A percentile compares a stretch with the other conserved stretches of the same genome.
Evolutionary conservation across 2,113 vertebrate species (phyloP).

Genomic region (Ceuthmochares aereus): DNA sequence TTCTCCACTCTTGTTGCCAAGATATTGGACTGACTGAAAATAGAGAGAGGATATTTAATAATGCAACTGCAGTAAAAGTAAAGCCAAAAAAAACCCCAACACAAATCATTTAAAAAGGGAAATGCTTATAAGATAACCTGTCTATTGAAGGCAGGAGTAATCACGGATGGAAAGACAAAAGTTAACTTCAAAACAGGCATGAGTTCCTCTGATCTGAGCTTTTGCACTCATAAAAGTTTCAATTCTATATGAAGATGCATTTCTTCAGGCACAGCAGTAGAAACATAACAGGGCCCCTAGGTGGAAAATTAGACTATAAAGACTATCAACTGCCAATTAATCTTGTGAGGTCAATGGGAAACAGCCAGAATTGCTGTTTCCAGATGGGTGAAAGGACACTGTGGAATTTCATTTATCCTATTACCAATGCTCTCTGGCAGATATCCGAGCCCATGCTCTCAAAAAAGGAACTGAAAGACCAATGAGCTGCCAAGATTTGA

Average conservation of each 20-base stretch:
- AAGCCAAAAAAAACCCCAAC: background rate
- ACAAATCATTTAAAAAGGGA: background rate
- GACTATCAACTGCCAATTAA: conserved; percentile 54
- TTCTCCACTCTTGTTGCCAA: conserved; percentile 16
- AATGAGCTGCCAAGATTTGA: background rate
- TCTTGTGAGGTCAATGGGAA: conserved; percentile 53
- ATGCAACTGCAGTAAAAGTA: background rate
- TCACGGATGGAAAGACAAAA: background rate
- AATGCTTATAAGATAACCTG: background rate
- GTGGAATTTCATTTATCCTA: conserved; percentile 31
- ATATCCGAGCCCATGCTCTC: background rate
- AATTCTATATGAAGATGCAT: background rate
- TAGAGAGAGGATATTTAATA: background rate
- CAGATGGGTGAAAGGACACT: conserved; percentile 17
- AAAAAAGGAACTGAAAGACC: background rate
- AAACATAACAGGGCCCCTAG: background rate
- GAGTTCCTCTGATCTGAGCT: background rate
- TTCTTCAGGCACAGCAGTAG: background rate
- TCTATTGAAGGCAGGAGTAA: background rate
- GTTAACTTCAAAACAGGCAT: background rate
- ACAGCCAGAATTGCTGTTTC: conserved; percentile 46
- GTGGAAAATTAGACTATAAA: conserved; percentile 60
- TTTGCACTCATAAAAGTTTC: background rate
- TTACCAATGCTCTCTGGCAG: conserved; percentile 19
- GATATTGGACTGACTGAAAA: background rate